Base-by-base conservation (phyloP, 2,888 invertebrate genomes). In the Anaspis maculata region DNA sequence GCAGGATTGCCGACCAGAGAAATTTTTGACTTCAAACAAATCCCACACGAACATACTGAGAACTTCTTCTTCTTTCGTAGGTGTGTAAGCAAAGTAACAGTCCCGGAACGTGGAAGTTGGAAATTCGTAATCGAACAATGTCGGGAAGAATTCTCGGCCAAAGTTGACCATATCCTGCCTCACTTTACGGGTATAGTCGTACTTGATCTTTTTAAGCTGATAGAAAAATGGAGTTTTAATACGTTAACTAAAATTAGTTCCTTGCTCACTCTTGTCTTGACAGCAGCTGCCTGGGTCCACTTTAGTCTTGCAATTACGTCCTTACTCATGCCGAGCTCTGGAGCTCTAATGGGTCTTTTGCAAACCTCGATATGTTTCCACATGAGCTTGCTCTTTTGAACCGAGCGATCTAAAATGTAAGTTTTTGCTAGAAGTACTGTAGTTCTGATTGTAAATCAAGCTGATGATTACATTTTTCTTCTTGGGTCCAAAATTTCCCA, bases 71-170 rank as follows among this genome's bases (percentile, higher is more conserved):
- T 62, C 60, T 46, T 62, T 62, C 3, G 51, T 37, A 6, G 62
- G 58, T 24, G 53, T 34, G 42, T 64, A 66, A 3, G 63, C 50
- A 37, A 61, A 64, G 41, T 48, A 61, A 30, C 52, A 54, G 35
- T 62, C 54, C 26, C 61, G 46, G 40, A 61, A 61, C 9, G 51
- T 49, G 15, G 44, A 45, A 3, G 41, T 57, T 2, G 56, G 61
- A 32, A 61, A 57, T 41, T 60, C 52, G 39, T 64, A 63, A 10
- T 49, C 39, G 37, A 48, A 59, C 11, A 54, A 48, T 9, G 57
- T 45, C 2, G 62, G 58, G 32, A 57, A 65, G 37, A 59, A 60
- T 48, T 61, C 59, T 25, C 64, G 53, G 7, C 52, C 55, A 28
- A 49, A 50, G 13, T 56, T 45, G 3, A 65, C 54, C 10, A 44